A percentile compares a stretch with the other conserved stretches of the same genome.
Evolutionary conservation across 2,113 vertebrate species (phyloP).

Genomic region (Arothron firmamentum): DNA sequence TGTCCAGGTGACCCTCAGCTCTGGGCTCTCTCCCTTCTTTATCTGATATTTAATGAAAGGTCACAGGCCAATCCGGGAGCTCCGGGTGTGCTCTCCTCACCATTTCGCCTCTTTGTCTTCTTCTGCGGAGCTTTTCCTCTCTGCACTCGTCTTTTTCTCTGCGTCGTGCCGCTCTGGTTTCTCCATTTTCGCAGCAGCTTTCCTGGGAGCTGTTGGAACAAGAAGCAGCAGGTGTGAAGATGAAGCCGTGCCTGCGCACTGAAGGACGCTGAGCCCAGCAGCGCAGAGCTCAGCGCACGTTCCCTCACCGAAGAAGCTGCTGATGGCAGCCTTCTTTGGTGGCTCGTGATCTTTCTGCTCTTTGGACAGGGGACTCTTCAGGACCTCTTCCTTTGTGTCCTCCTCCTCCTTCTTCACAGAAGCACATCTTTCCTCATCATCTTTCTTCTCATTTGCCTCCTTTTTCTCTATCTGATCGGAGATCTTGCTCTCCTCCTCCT

Average conservation of each 20-base stretch:
- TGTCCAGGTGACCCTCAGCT: no score
- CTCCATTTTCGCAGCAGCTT: conserved; percentile 66
- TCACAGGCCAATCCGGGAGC: no score
- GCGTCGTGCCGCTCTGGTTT: conserved; percentile 40
- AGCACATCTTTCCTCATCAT: conserved; percentile 38
- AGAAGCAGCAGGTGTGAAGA: conserved; percentile 11
- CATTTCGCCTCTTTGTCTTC: conserved; percentile 61
- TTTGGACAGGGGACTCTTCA: conserved; percentile 50
- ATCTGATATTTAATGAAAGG: no score
- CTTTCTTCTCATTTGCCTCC: conserved; percentile 40
- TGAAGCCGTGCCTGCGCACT: conserved; percentile 38
- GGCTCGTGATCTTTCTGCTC: conserved; percentile 52
- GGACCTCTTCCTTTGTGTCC: conserved; percentile 32
- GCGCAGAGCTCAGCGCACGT: no score
- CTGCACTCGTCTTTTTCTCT: conserved; percentile 32
- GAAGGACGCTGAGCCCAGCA: conserved; percentile 44
- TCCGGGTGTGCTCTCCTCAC: conserved; percentile 25
- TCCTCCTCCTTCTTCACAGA: conserved; percentile 11
- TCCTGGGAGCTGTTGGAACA: conserved; percentile 75
- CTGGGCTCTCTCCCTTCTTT: no score
- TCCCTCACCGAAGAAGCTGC: conserved; percentile 83
- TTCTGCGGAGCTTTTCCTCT: conserved; percentile 34
- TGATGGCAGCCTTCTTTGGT: conserved; percentile 69
- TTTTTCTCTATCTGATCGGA: conserved; percentile 36
- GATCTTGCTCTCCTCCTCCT: conserved; percentile 16